Evolutionary conservation across 2,797 vertebrate species (phyloP), one percentile per base, ranked within the genome.

Genomic region (Myotis planiceps): DNA sequence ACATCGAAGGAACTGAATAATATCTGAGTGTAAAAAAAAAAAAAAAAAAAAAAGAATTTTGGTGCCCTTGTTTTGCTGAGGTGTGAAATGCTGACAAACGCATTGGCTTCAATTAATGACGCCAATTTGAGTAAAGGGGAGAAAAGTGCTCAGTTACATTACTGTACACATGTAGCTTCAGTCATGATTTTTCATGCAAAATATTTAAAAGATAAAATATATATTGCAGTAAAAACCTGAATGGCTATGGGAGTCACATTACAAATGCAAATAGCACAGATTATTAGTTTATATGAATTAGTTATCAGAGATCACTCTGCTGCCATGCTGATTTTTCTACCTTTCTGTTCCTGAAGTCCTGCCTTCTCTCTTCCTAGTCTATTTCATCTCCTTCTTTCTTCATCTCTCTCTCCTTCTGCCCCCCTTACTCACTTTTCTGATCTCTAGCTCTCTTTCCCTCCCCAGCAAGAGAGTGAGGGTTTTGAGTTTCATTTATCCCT

Each of bases 401-500:
- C 76, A 0, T 23, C 42, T 49, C 68, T 16, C 13, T 5, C n/a
- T 47, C n/a, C 29, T 2, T 80, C 21, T n/a, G 29, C 51, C 1
- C 37, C 6, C 6, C 5, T 32, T 37, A 27, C 18, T 27, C 0
- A 21, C 21, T 34, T 47, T n/a, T 18, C 15, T 53, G 13, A 2
- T 18, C 23, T 51, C 8, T 13, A 15, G 8, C 32, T 68, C 23
- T 74, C 29, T 63, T 74, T 60, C 27, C 29, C 3, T 58, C 29
- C 25, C 53, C 37, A 55, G 23, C 14, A 25, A 55, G n/a, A 74
- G 9, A 51, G 19, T 55, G 9, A 60, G 63, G 18, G 34, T 86
- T 90, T 82, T 60, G 74, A 65, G 32, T 97, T 93, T 88, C 82
- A 49, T 76, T 80, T 82, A 37, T 89, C 80, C 12, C 6, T 95